Evolutionary conservation across 2,797 vertebrate species (phyloP).

Genomic region (Lacerta agilis): DNA sequence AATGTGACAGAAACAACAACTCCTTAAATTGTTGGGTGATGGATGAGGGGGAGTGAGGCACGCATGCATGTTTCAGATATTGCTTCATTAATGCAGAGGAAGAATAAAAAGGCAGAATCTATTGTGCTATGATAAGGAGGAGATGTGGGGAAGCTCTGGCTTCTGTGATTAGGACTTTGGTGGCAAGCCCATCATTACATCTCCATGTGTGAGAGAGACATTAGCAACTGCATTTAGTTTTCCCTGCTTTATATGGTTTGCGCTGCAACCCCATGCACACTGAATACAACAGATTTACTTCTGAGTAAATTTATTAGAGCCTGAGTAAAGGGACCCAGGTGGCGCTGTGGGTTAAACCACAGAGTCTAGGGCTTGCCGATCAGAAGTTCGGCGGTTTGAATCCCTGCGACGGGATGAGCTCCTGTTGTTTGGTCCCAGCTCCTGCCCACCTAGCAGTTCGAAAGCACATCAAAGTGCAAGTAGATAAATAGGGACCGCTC

Average conservation of each 20-base stretch:
- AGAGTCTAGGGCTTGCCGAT: too few relatives aligned
- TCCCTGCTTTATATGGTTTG: background rate
- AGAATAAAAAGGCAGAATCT: constrained; percentile 1
- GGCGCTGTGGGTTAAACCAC: too few relatives aligned
- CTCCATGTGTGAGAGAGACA: background rate
- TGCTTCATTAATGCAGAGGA: background rate
- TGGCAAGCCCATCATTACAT: background rate
- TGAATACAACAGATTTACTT: background rate
- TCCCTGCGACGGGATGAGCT: too few relatives aligned
- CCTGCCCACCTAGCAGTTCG: too few relatives aligned
- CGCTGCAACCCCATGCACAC: background rate
- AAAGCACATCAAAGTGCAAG: too few relatives aligned
- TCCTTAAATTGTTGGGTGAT: constrained; percentile 21
- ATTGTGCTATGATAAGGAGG: constrained; percentile 21
- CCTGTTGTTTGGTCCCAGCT: too few relatives aligned
- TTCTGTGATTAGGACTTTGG: background rate
- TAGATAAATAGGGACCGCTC: too few relatives aligned
- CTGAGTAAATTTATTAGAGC: too few relatives aligned
- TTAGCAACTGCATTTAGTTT: background rate
- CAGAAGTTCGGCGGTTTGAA: too few relatives aligned
- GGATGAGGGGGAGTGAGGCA: background rate
- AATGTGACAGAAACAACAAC: constrained; percentile 29
- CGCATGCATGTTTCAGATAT: background rate
- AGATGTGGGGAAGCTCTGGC: background rate
- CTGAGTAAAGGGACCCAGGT: too few relatives aligned